Base-by-base conservation (phyloP, 2,888 invertebrate genomes). In the Eupithecia subumbrata region DNA sequence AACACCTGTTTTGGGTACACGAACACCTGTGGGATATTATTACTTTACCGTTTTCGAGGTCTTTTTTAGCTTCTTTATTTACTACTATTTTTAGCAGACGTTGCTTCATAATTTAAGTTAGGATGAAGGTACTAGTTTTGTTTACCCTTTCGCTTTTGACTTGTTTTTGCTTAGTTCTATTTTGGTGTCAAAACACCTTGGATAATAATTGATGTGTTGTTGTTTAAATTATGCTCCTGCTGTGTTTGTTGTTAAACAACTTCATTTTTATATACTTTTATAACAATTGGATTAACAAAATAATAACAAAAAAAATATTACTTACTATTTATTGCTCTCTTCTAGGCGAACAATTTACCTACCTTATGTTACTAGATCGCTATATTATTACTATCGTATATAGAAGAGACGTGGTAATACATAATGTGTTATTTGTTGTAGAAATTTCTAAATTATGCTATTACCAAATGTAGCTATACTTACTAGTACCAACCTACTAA, bases 11-110 rank as follows among this genome's bases (percentile, higher is more conserved):
- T 86, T 82, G 86, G 85, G 85, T 88, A 87, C 93, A 93, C 92
- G 85, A 88, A 87, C 93, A 93, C 92, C 92, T 92, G 93, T 92
- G 89, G 90, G 86, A 90, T 92, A 88, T 90, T 89, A 90, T 78
- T 75, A 70, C 71, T 78, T 75, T 81, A 79, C 79, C 78, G 77
- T 78, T 80, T 78, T 69, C 43, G 71, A 69, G 43, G 52, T 63
- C 48, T 67, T 60, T 52, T 76, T 63, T 69, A 40, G 8, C 43
- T 68, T 67, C 60, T 34, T 70, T 8, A 52, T 22, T 56, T 1
- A 22, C 11, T n/a, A n/a, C 52, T 67, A 73, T 66, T 73, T 76
- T 66, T 70, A 70, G 37, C 56, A 37, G 34, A 48, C 25, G 25
- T 25, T 60, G 60, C 14, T 60, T 60, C 22, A 40, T 60, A 60